Evolutionary conservation across 2,888 invertebrate genomes (phyloP).

Genomic region (Monopis laevigella): DNA sequence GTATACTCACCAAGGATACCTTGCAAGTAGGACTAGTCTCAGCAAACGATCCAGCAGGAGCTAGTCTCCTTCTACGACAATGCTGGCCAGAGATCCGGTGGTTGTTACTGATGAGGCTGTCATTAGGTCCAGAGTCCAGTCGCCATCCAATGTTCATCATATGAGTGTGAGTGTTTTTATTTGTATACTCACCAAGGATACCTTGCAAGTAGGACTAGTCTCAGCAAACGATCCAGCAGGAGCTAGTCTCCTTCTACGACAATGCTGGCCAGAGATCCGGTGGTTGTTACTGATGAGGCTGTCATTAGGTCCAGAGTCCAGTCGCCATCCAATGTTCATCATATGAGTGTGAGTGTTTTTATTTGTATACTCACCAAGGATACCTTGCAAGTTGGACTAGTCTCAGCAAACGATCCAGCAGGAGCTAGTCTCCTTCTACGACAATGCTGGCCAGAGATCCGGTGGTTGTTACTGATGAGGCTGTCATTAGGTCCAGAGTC

Average conservation of each 20-base stretch:
- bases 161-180: constrained; percentile 25
- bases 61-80: constrained; percentile 65
- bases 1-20: constrained; percentile 39
- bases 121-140: constrained; percentile 56
- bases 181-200: constrained; percentile 37
- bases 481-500: constrained; percentile 52
- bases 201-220: constrained; percentile 53
- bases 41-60: constrained; percentile 71
- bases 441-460: constrained; percentile 55
- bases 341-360: constrained; percentile 27
- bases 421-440: constrained; percentile 69
- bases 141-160: constrained; percentile 50
- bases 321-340: constrained; percentile 50
- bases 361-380: constrained; percentile 33
- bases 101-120: constrained; percentile 50
- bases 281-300: constrained; percentile 47
- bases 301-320: constrained; percentile 57
- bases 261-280: constrained; percentile 54
- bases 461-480: constrained; percentile 48
- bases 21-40: constrained; percentile 55
- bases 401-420: constrained; percentile 69
- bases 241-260: constrained; percentile 68
- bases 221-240: constrained; percentile 69
- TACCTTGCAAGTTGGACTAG: constrained; percentile 51
- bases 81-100: constrained; percentile 50